Evolutionary conservation across 1,140 invertebrate species (phyloP), one percentile per base, ranked within the genome.

Genomic region (Microplitis demolitor): DNA sequence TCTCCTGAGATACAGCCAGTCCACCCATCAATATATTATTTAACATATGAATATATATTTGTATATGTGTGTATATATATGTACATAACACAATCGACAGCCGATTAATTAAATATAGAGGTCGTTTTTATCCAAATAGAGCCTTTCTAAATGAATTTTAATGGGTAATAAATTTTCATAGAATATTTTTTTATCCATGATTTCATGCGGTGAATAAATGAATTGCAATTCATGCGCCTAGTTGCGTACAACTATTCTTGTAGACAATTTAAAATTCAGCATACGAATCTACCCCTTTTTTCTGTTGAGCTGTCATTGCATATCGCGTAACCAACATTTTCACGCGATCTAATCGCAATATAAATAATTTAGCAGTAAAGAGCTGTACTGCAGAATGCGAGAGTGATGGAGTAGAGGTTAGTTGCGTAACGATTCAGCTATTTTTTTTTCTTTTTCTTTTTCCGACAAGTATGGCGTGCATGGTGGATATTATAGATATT

Each of bases 281-380:
- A 33, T 61, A 61, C 31, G 31, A 31, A 31, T 31, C 9, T 61
- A 24, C 31, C 31, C 16, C 31, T 61, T 61, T 61, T 61, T 61
- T 33, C 4, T 11, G 14, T 4, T 33, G 8, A 16, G 31, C 58
- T 31, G 14, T 61, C 58, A 31, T 61, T 61, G 31, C 58, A 31
- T 61, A 61, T 61, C 58, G 31, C 31, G 58, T 61, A 61, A 61
- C 16, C 58, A 61, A 61, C 33, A 61, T 61, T 61, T 61, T 11
- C 31, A 33, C 31, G 58, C 58, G 31, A 61, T 61, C 58, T 61
- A 56, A 24, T 24, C 31, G 58, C 31, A 16, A 24, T 33, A 61
- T 61, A 61, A 61, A 61, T 61, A 61, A 61, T 61, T 24, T 61
- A 61, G 14, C 58, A 61, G 58, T 13, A 45, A 45, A 45, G 39